Percentiles rank a stretch among this genome's conserved stretches.
These are phyloP conservation scores for Carlito syrichta DNA, from an alignment of 2,113 vertebrate species.

Conservation along the genomic window DNA sequence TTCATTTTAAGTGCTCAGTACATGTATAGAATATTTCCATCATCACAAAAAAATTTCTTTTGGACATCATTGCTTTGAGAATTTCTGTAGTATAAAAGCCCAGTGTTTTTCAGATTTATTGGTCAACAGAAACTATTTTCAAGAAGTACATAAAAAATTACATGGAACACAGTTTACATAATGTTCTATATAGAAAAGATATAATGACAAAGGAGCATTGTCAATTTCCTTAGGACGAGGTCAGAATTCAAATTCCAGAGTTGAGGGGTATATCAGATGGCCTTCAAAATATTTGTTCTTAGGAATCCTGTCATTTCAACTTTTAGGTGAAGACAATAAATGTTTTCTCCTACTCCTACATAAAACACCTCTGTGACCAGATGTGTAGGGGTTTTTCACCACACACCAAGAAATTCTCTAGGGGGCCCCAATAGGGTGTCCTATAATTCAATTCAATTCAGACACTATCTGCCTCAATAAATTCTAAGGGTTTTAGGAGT, in stretches of 20 bases:
- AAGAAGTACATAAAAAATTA: not conserved
- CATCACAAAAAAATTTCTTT: not conserved
- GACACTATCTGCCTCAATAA: not conserved
- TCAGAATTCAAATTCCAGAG: not conserved
- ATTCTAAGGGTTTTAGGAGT: not conserved
- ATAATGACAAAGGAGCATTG: not conserved
- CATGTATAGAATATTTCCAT: not conserved
- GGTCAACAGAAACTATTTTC: not conserved
- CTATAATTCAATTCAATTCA: not conserved
- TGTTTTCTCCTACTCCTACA: not conserved
- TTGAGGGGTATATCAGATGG: not conserved
- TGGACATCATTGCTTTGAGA: not conserved
- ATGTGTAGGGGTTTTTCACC: not conserved
- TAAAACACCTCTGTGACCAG: not conserved
- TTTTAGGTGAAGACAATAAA: not conserved
- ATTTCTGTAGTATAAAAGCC: not conserved
- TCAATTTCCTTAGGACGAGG: not conserved
- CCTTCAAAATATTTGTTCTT: not conserved
- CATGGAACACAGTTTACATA: not conserved
- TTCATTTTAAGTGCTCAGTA: not conserved
- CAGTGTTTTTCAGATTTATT: not conserved
- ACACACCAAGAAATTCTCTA: not conserved
- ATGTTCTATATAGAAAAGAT: not conserved
- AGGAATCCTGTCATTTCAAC: not conserved
- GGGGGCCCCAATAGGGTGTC: not conserved